A percentile compares a stretch with the other conserved stretches of the same genome.
Conservation (phyloP, 1,140 invertebrate species). For the Liolophura sinensis region DNA sequence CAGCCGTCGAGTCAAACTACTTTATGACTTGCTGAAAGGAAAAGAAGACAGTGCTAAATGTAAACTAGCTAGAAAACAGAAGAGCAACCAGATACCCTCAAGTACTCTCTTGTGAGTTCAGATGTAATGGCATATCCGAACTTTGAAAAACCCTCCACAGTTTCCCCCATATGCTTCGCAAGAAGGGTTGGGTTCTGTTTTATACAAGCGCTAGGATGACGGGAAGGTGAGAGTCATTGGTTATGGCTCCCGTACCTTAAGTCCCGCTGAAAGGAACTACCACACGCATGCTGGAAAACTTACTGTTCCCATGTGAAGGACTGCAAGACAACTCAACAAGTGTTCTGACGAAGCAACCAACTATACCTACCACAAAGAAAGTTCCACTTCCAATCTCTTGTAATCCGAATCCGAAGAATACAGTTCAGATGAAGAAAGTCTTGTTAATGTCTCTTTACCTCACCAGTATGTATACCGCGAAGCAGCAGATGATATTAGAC, state of each 20-base stretch:
- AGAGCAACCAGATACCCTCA: conserved; percentile 8
- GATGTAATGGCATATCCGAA: conserved; percentile 46
- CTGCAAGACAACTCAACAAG: too few species aligned
- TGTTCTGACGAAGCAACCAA: too few species aligned
- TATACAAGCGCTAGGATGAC: conserved; percentile 48
- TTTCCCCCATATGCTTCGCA: conserved; percentile 58
- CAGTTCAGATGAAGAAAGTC: too few species aligned
- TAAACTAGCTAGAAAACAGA: background rate
- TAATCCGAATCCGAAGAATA: too few species aligned
- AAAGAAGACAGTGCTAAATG: conserved; percentile 23
- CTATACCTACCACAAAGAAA: too few species aligned
- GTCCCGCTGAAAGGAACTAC: conserved; percentile 18
- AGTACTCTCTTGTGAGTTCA: conserved; percentile 20
- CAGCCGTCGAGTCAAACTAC: conserved; percentile 27
- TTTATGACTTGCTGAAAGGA: conserved; percentile 17
- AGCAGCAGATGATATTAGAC: too few species aligned
- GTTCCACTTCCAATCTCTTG: too few species aligned
- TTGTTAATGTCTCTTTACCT: too few species aligned
- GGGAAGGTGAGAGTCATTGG: conserved; percentile 24
- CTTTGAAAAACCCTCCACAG: conserved; percentile 48
- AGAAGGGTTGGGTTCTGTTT: conserved; percentile 53
- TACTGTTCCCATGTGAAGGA: too few species aligned
- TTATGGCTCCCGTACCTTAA: conserved; percentile 28
- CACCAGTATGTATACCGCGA: too few species aligned
- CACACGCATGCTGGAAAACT: conserved; percentile 21